These are phyloP conservation scores for Oopsacas minuta DNA, from an alignment of 37 sponge, comb jelly and placozoan genomes.

Conservation along the genomic window DNA sequence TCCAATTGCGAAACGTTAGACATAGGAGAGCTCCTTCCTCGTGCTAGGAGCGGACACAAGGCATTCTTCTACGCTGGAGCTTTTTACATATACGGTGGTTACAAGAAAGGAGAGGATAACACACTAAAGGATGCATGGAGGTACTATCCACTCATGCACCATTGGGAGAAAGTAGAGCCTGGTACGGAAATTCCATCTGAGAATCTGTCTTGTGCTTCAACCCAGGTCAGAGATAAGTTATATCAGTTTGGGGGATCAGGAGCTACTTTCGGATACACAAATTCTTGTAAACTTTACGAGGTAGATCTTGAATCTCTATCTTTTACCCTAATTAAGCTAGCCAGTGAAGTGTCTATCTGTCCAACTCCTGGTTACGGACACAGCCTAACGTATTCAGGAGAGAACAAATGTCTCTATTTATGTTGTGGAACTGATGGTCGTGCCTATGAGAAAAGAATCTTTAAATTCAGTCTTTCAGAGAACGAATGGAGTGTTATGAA, in stretches of 20 bases:
- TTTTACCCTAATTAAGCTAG: background rate
- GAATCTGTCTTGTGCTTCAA: background rate
- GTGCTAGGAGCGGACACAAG: background rate
- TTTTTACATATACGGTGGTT: background rate
- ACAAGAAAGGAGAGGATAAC: background rate
- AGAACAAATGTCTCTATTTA: background rate
- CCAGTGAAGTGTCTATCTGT: background rate
- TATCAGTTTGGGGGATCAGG: background rate
- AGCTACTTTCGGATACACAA: background rate
- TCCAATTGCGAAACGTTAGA: background rate
- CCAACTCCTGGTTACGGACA: background rate
- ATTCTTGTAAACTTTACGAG: background rate
- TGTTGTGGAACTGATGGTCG: background rate
- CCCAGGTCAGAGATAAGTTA: background rate
- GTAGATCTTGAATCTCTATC: background rate
- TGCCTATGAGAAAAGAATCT: background rate
- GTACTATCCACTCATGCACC: conserved; percentile 17
- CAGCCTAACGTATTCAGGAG: background rate
- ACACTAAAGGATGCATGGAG: background rate
- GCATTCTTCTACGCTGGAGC: background rate
- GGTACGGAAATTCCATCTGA: background rate
- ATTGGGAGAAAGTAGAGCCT: background rate
- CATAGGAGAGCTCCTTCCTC: background rate
- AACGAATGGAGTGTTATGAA: background rate
- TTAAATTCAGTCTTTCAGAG: background rate